phyloP scores from a whole-genome alignment of 2,113 vertebrate species.

The Isichthys henryi region DNA sequence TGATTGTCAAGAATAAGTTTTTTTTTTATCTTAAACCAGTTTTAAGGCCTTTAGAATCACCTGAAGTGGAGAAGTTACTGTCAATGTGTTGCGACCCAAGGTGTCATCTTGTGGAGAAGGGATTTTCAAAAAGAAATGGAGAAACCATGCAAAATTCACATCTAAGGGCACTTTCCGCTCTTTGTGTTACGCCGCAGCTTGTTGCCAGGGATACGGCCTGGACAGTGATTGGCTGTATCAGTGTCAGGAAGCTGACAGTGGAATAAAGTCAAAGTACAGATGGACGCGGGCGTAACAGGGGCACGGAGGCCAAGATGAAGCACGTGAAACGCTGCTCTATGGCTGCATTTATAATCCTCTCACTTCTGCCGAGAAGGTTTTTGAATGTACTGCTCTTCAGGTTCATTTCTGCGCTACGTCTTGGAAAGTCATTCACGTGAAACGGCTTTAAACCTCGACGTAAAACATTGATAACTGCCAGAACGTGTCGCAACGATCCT shows the following conservation, averaged over 20 bases:
- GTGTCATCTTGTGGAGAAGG: slow-evolving; percentile 26
- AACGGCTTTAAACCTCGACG: neutral
- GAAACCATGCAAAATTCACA: slow-evolving; percentile 20
- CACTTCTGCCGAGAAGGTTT: neutral
- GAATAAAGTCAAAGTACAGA: slow-evolving; percentile 64
- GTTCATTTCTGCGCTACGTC: neutral
- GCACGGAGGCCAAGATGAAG: slow-evolving; percentile 75
- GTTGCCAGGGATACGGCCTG: slow-evolving; percentile 90
- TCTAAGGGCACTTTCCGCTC: slow-evolving; percentile 33
- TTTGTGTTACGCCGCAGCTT: slow-evolving; percentile 58
- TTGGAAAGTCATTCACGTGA: neutral
- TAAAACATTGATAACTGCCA: neutral
- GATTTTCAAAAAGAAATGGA: neutral
- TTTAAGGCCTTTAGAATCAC: neutral
- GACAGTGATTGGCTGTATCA: slow-evolving; percentile 75
- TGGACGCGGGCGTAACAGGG: slow-evolving; percentile 52
- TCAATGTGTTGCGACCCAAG: slow-evolving; percentile 18
- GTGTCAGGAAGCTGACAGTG: slow-evolving; percentile 83
- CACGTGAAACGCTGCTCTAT: slow-evolving; percentile 28
- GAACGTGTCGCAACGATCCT: neutral
- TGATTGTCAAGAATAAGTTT: neutral
- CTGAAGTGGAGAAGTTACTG: slow-evolving; percentile 20
- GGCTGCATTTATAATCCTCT: neutral
- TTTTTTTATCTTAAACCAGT: neutral
- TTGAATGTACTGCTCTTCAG: neutral